Conservation (phyloP, 2,797 vertebrate genomes). For the Eospalax fontanierii region DNA sequence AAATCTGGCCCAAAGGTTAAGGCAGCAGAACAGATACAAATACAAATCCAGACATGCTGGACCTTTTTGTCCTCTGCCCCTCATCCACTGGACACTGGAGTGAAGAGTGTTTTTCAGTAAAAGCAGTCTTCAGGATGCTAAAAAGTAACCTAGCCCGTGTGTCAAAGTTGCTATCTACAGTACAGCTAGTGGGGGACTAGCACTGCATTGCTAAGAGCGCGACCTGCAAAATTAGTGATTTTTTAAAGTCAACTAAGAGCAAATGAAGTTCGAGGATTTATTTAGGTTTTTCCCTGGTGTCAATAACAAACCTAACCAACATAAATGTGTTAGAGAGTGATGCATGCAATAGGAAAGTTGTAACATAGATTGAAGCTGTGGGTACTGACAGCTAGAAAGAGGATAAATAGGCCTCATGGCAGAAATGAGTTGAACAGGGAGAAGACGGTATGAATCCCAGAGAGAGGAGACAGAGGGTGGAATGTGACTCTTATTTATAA, state of each 20-base stretch:
- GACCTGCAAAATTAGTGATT: not conserved
- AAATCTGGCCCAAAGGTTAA: not conserved
- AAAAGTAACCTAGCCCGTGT: not conserved
- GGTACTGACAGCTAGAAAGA: not conserved
- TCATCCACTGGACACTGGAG: not conserved
- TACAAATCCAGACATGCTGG: not conserved
- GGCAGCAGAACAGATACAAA: not conserved
- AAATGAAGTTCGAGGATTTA: not conserved
- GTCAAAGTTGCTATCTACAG: not conserved
- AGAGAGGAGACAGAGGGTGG: not conserved
- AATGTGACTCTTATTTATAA: not conserved
- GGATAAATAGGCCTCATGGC: not conserved
- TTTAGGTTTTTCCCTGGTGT: not conserved
- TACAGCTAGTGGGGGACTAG: not conserved
- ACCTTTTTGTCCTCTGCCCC: not conserved
- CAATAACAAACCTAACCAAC: not conserved
- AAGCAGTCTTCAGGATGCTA: not conserved
- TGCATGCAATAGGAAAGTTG: not conserved
- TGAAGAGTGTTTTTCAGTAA: not conserved
- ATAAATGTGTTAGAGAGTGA: not conserved
- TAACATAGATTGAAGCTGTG: fast-evolving
- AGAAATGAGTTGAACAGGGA: not conserved
- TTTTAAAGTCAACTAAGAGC: not conserved
- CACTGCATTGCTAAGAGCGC: not conserved
- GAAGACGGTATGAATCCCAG: not conserved